Evolutionary conservation across 1,140 invertebrate genomes (phyloP).

Genomic region (Cotesia typhae): DNA sequence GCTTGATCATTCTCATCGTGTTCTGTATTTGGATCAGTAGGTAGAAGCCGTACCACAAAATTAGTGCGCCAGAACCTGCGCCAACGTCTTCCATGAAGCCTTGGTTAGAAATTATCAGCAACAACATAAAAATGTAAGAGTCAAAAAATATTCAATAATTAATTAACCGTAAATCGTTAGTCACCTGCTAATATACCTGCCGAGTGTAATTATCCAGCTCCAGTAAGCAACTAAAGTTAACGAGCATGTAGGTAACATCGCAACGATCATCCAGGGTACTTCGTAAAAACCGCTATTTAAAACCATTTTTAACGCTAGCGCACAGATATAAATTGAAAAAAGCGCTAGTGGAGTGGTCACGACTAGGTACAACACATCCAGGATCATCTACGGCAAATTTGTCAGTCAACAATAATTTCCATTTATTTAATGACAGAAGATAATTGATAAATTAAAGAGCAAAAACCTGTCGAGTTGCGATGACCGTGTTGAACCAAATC

Average conservation of each 20-base stretch:
- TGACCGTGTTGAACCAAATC: constrained; percentile 68
- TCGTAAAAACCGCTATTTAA: constrained; percentile 54
- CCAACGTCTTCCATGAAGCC: constrained; percentile 60
- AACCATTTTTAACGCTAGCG: constrained; percentile 62
- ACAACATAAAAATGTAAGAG: constrained; percentile 16
- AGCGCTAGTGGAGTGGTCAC: constrained; percentile 69
- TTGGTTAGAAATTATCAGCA: constrained; percentile 32
- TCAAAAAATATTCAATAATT: background rate
- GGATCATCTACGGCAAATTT: constrained; percentile 60
- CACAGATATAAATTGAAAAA: constrained; percentile 68
- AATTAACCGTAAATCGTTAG: background rate
- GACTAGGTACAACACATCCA: constrained; percentile 68
- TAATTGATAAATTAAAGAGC: constrained; percentile 3
- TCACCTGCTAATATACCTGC: constrained; percentile 53
- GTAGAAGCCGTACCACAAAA: constrained; percentile 57
- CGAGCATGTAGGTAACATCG: constrained; percentile 61
- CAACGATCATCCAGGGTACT: constrained; percentile 61
- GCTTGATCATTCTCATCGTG: constrained; percentile 9
- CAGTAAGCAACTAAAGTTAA: constrained; percentile 61
- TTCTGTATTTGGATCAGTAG: constrained; percentile 36
- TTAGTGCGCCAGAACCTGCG: constrained; percentile 60
- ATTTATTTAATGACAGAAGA: background rate
- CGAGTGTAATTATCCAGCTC: constrained; percentile 61
- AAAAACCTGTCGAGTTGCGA: constrained; percentile 67
- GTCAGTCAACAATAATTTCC: constrained; percentile 1